Percentiles rank a stretch among this genome's conserved stretches.
phyloP scores from a whole-genome alignment of 2,113 vertebrate species.

The Myxocyprinus asiaticus region DNA sequence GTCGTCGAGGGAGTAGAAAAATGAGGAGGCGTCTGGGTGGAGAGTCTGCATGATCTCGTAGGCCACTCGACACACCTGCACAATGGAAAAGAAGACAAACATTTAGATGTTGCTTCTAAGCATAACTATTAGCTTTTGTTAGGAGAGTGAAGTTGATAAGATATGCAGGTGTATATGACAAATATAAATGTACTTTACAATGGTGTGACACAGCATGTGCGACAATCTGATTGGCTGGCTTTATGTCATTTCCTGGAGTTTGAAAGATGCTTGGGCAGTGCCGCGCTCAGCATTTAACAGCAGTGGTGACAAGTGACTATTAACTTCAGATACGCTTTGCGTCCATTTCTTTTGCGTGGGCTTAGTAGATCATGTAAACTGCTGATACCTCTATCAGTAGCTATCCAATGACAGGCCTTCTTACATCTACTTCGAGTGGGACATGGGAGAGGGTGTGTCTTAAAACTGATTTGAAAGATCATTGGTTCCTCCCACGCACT shows the following conservation, averaged over 20 bases:
- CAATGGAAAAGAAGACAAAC: neutral
- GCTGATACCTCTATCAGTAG: too few relatives aligned
- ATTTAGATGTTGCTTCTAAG: slow-evolving; percentile 8
- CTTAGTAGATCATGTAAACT: too few relatives aligned
- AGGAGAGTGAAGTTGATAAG: neutral
- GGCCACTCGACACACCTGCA: slow-evolving; percentile 87
- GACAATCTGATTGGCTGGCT: too few relatives aligned
- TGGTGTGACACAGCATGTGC: neutral
- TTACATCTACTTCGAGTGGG: too few relatives aligned
- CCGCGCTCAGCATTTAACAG: neutral
- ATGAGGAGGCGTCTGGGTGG: slow-evolving; percentile 85
- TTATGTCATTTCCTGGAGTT: too few relatives aligned
- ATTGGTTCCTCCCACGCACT: too few relatives aligned
- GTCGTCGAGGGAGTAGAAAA: slow-evolving; percentile 88
- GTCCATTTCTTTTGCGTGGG: too few relatives aligned
- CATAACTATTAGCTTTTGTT: neutral
- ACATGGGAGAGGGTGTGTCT: too few relatives aligned
- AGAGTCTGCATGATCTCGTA: slow-evolving; percentile 93
- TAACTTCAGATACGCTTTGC: too few relatives aligned
- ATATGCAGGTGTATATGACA: slow-evolving; percentile 21
- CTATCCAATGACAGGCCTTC: too few relatives aligned
- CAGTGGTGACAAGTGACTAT: neutral
- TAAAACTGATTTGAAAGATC: too few relatives aligned
- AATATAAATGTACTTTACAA: slow-evolving; percentile 21
- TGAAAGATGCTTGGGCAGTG: too few relatives aligned